Percentiles rank a stretch among this genome's conserved stretches.
phyloP scores from a whole-genome alignment of 1,140 invertebrate species.

The Tenebrio molitor region DNA sequence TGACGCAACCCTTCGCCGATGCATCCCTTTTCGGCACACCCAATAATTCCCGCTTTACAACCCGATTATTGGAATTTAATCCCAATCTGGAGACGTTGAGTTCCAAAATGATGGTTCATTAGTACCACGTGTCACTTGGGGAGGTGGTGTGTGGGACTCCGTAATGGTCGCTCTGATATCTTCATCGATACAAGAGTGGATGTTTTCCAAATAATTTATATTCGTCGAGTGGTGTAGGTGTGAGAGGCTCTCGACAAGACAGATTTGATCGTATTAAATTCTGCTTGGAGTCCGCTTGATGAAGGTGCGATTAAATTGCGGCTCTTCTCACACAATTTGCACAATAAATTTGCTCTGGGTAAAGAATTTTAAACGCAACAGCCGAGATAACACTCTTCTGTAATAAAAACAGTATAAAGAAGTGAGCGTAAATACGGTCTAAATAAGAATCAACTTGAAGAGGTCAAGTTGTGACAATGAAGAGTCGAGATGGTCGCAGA shows the following conservation, averaged over 20 bases:
- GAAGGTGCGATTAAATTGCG: too few relatives aligned
- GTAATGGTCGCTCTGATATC: neutral
- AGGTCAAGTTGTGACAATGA: conserved; percentile 20
- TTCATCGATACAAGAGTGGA: neutral
- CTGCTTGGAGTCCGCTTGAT: too few relatives aligned
- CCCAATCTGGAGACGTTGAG: too few relatives aligned
- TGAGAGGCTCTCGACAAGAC: too few relatives aligned
- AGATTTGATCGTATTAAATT: too few relatives aligned
- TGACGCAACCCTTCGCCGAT: too few relatives aligned
- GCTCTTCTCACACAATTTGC: too few relatives aligned
- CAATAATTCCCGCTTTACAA: too few relatives aligned
- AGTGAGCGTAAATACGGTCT: conserved; percentile 4
- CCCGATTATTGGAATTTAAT: too few relatives aligned
- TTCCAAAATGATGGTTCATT: neutral
- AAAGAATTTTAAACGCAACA: neutral
- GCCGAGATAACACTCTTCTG: neutral
- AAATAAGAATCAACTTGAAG: conserved; percentile 34
- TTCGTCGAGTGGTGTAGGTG: too few relatives aligned
- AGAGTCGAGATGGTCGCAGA: neutral
- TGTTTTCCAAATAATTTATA: too few relatives aligned
- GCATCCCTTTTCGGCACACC: too few relatives aligned
- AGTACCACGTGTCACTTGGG: neutral
- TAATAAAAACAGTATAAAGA: conserved; percentile 29
- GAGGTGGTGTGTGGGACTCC: neutral
- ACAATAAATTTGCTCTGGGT: neutral